Base-by-base conservation (phyloP, 2,888 invertebrate species). In the Osmoderma eremita region DNA sequence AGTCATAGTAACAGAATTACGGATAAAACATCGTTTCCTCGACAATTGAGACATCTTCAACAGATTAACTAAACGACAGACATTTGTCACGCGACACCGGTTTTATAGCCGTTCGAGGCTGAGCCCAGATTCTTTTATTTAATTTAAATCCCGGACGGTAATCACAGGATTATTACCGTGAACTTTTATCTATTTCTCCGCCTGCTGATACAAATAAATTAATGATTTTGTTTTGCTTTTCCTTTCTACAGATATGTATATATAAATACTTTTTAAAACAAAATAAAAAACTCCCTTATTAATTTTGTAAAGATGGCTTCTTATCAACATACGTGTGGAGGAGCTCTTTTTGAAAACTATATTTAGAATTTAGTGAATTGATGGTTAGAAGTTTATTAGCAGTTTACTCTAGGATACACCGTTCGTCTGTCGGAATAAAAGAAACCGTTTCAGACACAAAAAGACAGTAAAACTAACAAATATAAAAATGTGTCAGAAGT, bases 11-110 rank as follows among this genome's bases (percentile, higher is more conserved):
- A 58, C 58, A 51, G 42, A 51, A 63, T 63, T 63, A 63, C 41
- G n/a, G 74, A 74, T 75, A 73, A 74, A 72, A 72, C 68, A 69
- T 70, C 71, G 72, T 72, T 75, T 75, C 73, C 74, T 70, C 71
- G 68, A 67, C 75, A 75, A 77, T 75, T 75, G 77, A 76, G 74
- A 75, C 75, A 75, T 75, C 74, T 72, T 75, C 74, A 73, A 71
- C 74, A 75, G 75, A 76, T 77, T 77, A 77, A 72, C 73, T 73
- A 74, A 77, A 77, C 72, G 75, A 71, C 73, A 66, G 68, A 68
- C 76, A 76, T 77, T 77, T 75, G 75, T 77, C 77, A 75, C 73
- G 70, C 72, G 68, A 67, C 70, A 69, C 71, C 67, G 69, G 72
- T 73, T 76, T 76, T 75, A 76, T 75, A 75, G 73, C 69, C 74